A percentile compares a stretch with the other conserved stretches of the same genome.
These are phyloP conservation scores for Ptychoptera albimana DNA, from an alignment of 2,888 invertebrate species.

Conservation along the genomic window DNA sequence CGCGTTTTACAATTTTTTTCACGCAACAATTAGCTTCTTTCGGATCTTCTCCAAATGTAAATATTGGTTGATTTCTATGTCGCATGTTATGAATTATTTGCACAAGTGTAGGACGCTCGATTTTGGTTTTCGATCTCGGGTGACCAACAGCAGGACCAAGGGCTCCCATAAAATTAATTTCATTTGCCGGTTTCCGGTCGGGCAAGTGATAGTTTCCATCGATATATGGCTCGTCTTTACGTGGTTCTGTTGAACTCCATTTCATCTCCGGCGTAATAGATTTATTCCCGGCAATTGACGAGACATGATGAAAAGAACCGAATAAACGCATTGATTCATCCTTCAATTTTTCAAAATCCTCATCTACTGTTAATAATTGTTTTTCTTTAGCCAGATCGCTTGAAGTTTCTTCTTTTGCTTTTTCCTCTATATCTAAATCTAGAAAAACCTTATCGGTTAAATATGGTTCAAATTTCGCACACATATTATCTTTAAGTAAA, in stretches of 20 bases:
- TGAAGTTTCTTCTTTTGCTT: too few relatives aligned
- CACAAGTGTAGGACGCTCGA: conserved; percentile 5
- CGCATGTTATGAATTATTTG: conserved; percentile 8
- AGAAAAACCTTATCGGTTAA: too few relatives aligned
- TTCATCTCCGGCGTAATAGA: background rate
- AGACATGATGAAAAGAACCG: too few relatives aligned
- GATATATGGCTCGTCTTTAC: background rate
- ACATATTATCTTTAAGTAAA: background rate
- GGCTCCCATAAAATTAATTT: conserved; percentile 8
- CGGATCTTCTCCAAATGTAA: conserved; percentile 9
- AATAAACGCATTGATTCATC: too few relatives aligned
- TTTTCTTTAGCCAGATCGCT: too few relatives aligned
- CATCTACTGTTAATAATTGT: too few relatives aligned
- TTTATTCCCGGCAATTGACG: too few relatives aligned
- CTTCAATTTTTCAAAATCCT: too few relatives aligned
- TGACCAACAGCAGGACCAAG: conserved; percentile 5
- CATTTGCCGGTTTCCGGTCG: conserved; percentile 4
- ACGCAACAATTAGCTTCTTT: background rate
- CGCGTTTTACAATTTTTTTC: background rate
- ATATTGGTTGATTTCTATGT: conserved; percentile 8
- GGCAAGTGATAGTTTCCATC: background rate
- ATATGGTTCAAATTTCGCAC: background rate
- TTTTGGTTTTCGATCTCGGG: conserved; percentile 4
- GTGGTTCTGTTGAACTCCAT: conserved; percentile 3
- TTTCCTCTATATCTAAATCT: too few relatives aligned